Evolutionary conservation across 2,888 invertebrate species (phyloP), one percentile per base, ranked within the genome.

Genomic region (Gisinianus flammeolus): DNA sequence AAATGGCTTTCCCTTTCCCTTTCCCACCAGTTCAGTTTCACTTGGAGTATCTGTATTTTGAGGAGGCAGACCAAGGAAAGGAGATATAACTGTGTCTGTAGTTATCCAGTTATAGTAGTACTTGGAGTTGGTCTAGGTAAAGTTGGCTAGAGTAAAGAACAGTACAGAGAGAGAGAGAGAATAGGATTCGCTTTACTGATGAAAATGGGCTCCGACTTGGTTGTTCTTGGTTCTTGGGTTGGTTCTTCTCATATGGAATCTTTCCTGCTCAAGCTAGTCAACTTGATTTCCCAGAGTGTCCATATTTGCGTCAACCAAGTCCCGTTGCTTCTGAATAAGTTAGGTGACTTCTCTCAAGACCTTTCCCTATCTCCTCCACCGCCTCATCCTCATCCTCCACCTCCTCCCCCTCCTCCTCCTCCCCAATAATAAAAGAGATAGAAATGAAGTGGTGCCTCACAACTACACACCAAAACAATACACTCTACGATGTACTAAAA

Each of bases 221-320:
- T n/a, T n/a, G n/a, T n/a, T n/a, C n/a, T n/a, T n/a, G n/a, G n/a
- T n/a, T n/a, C n/a, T n/a, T n/a, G n/a, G n/a, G n/a, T n/a, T n/a
- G n/a, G n/a, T n/a, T n/a, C n/a, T n/a, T n/a, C 30, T 26, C n/a
- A 68, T 44, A 68, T n/a, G 54, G 74, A 52, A 66, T 66, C 74
- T 58, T 64, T 79, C 64, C 44, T 66, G 70, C 70, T 76, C 26
- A 44, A 64, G 66, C 67, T 12, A 77, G 70, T 35, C 58, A 62
- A 62, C 76, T 78, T 81, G 81, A 81, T 81, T 81, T 81, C 81
- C 81, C 81, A 81, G 79, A 78, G 72, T 81, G 64, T 78, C 78
- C 81, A 81, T 81, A 79, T 81, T 81, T 81, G 81, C 81, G 81
- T 81, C 81, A 78, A 79, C 77, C 54, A 54, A 77, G 81, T 76